Conservation (phyloP, 2,113 vertebrate species). For the Pollachius pollachius region DNA sequence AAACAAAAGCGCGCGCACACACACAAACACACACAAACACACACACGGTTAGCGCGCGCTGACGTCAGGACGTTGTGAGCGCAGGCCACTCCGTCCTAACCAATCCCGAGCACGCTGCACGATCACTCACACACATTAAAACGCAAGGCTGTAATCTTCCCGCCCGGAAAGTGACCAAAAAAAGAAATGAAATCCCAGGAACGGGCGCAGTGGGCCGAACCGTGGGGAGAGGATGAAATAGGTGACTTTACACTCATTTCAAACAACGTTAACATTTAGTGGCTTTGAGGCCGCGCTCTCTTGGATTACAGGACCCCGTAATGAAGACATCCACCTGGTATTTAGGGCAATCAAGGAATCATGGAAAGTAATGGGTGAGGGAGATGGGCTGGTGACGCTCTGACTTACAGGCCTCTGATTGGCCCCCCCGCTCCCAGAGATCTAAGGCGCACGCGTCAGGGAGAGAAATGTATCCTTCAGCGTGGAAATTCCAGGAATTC, state of each 20-base stretch:
- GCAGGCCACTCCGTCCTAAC: too few species aligned
- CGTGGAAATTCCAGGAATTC: slow-evolving; percentile 89
- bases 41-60: too few species aligned
- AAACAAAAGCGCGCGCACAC: too few species aligned
- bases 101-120: too few species aligned
- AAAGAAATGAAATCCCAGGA: too few species aligned
- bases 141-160: too few species aligned
- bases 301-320: slow-evolving; percentile 51
- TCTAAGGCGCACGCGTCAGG: slow-evolving; percentile 59
- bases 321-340: slow-evolving; percentile 53
- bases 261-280: slow-evolving; percentile 53
- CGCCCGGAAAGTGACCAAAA: too few species aligned
- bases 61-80: too few species aligned
- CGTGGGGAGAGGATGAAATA: slow-evolving; percentile 44
- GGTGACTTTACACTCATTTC: slow-evolving; percentile 52
- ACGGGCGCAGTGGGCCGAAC: slow-evolving; percentile 20
- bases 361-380: slow-evolving; percentile 29
- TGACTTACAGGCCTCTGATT: slow-evolving; percentile 58
- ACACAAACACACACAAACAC: too few species aligned
- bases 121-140: too few species aligned
- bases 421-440: slow-evolving; percentile 48
- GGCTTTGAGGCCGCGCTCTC: slow-evolving; percentile 50
- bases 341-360: slow-evolving; percentile 58
- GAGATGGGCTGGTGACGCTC: slow-evolving; percentile 25
- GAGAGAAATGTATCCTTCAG: slow-evolving; percentile 69